Evolutionary conservation across 2,797 vertebrate species (phyloP).

Genomic region (Poliocrania exsul): DNA sequence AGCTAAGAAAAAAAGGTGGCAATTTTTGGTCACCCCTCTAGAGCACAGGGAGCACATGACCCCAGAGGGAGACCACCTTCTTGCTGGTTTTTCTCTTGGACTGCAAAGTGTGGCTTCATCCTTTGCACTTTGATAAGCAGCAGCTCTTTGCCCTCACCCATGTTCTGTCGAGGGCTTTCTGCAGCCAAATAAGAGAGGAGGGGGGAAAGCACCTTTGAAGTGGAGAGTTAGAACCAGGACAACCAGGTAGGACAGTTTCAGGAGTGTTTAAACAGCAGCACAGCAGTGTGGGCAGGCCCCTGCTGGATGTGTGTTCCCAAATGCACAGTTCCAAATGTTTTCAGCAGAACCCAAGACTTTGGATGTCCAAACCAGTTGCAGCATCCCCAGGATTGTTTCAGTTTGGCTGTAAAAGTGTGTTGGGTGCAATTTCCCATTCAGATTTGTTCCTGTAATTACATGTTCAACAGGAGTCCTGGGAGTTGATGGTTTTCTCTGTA

Average conservation of each 20-base stretch:
- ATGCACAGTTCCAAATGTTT: background rate
- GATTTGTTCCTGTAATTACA: background rate
- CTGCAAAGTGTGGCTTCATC: background rate
- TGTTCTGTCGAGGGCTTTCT: background rate
- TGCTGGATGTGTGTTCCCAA: background rate
- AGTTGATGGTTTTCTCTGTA: background rate
- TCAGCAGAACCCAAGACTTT: background rate
- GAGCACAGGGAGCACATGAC: background rate
- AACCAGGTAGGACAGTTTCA: slow-evolving; percentile 29
- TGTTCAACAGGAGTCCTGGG: background rate
- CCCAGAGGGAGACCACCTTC: background rate
- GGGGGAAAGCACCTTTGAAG: slow-evolving; percentile 8
- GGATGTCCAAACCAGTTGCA: background rate
- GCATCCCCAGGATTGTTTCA: background rate
- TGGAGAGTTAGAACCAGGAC: slow-evolving; percentile 8
- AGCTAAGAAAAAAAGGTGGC: background rate
- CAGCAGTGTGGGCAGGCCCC: background rate
- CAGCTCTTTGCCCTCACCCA: background rate
- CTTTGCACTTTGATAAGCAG: slow-evolving; percentile 9
- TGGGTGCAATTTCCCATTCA: background rate
- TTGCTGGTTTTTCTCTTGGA: background rate
- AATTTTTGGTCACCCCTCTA: accelerated
- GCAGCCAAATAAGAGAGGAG: background rate
- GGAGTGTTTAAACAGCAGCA: background rate
- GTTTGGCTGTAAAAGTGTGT: background rate